phyloP scores from a whole-genome alignment of 2,113 vertebrate species.

The Heliornis fulica region DNA sequence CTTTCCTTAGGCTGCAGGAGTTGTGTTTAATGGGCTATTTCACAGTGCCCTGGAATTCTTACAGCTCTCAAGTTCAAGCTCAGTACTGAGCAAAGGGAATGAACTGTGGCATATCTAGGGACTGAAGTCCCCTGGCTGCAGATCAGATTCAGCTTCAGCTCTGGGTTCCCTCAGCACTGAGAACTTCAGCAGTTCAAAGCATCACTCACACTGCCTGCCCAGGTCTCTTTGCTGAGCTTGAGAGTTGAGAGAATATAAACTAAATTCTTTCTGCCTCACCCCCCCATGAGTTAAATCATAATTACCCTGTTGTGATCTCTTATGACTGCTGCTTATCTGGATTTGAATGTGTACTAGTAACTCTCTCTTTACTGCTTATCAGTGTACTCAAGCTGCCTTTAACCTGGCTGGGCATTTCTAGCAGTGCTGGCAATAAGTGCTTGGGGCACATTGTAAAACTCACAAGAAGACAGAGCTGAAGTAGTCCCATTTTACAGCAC shows the following conservation, averaged over 20 bases:
- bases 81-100: too few species aligned
- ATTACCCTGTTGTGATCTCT: not conserved
- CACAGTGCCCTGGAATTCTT: not conserved
- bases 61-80: not conserved
- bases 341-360: not conserved
- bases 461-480: not conserved
- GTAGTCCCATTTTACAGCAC: not conserved
- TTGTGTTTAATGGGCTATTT: not conserved
- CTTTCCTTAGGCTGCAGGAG: not conserved
- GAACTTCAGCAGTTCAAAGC: not conserved
- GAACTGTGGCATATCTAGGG: not conserved
- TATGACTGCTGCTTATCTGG: not conserved
- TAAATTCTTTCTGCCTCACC: not conserved
- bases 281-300: not conserved
- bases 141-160: not conserved
- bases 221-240: not conserved
- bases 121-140: not conserved
- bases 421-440: not conserved
- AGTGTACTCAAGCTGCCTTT: not conserved
- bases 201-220: rapidly evolving
- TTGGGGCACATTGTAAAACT: not conserved
- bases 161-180: not conserved
- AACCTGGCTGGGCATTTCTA: not conserved
- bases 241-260: not conserved
- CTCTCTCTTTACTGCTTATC: not conserved